Evolutionary conservation across 1,140 invertebrate species (phyloP), one percentile per base, ranked within the genome.

Genomic region (Laupala kohalensis): DNA sequence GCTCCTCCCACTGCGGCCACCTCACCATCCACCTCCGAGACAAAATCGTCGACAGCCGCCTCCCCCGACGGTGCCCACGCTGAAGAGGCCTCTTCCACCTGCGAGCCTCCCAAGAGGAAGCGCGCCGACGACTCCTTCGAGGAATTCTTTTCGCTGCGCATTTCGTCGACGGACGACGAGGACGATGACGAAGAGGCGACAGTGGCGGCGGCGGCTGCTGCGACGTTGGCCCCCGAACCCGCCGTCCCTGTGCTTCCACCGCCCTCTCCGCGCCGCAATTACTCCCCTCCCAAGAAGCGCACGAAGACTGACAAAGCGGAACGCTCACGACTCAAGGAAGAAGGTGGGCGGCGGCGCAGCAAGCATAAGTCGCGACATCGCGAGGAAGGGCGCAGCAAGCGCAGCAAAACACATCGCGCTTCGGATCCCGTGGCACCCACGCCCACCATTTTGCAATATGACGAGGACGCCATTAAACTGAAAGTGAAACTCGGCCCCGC

Each of bases 391-490:
- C n/a, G n/a, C 9, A 65, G 19, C 2, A 62, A 53, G n/a, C 37
- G 63, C 13, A 29, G 69, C 69, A 74, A 75, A 37, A 69, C 74
- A 19, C 75, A 76, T 5, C 76, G 75, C 0, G 69, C 73, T 4
- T 66, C 74, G n/a, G 75, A 75, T 4, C 76, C 74, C 0, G 68
- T 73, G 4, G 77, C 37, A 15, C 29, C 65, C 4, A 72, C 71
- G 15, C 71, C 77, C 2, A 77, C 76, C 24, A 78, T 78, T 12
- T 69, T 78, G 0, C 76, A 77, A n/a, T 76, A 76, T 0, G 71
- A 74, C 6, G 75, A 75, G 67, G 77, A 78, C 65, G 74, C 76
- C 28, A 75, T 78, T 74, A 78, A 78, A 64, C 68, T 78, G 25
- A 78, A 78, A 70, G 74, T 78, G 23, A 78, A 78, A 71, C 70